phyloP scores from a whole-genome alignment of 2,797 vertebrate genomes.

The Lateolabrax maculatus region DNA sequence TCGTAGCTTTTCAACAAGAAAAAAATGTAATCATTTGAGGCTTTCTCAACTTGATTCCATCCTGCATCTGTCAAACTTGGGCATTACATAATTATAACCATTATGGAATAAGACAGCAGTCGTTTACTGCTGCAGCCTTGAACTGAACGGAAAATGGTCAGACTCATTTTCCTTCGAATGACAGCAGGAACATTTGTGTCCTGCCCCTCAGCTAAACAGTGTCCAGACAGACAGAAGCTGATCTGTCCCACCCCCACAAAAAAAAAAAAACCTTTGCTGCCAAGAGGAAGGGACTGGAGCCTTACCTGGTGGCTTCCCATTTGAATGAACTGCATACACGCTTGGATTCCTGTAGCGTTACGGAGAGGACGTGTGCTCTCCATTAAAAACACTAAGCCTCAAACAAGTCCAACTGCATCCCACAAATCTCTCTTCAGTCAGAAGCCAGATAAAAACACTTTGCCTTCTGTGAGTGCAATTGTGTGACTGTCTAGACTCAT shows the following conservation, averaged over 20 bases:
- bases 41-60: slow-evolving; percentile 48
- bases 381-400: slow-evolving; percentile 65
- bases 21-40: slow-evolving; percentile 35
- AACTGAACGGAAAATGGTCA: slow-evolving; percentile 64
- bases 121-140: slow-evolving; percentile 54
- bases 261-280: slow-evolving; percentile 49
- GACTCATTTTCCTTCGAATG: slow-evolving; percentile 68
- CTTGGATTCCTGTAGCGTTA: slow-evolving; percentile 67
- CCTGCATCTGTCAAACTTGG: slow-evolving; percentile 54
- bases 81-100: slow-evolving; percentile 60
- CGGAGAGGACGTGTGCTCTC: slow-evolving; percentile 45
- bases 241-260: slow-evolving; percentile 60
- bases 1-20: slow-evolving; percentile 47
- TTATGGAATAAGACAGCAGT: slow-evolving; percentile 59
- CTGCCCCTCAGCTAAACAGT: slow-evolving; percentile 59
- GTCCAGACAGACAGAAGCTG: slow-evolving; percentile 67
- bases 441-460: slow-evolving; percentile 66
- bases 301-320: slow-evolving; percentile 59
- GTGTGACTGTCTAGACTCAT: slow-evolving; percentile 76
- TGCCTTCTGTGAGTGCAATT: slow-evolving; percentile 60
- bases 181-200: slow-evolving; percentile 65
- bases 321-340: slow-evolving; percentile 57
- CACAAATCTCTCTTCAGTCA: slow-evolving; percentile 53
- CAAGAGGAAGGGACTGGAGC: slow-evolving; percentile 52
- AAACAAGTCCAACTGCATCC: slow-evolving; percentile 59